Conservation (phyloP, 2,113 vertebrate species). For the Maccullochella peelii region DNA sequence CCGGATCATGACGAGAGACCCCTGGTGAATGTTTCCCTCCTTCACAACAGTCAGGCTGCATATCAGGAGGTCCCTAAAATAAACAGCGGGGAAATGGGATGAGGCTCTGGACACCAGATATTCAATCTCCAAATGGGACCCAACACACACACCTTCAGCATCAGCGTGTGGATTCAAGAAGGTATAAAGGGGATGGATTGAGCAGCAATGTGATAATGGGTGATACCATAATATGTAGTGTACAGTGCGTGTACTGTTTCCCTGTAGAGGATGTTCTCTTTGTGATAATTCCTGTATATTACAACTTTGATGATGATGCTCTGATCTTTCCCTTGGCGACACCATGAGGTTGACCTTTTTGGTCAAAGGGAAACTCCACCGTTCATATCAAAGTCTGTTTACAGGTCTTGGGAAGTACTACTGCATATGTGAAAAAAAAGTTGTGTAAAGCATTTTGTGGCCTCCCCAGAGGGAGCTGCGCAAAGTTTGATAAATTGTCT, state of each 20-base stretch:
- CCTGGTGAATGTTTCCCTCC: slow-evolving; percentile 45
- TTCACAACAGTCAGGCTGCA: slow-evolving; percentile 33
- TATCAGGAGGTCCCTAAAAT: slow-evolving; percentile 63
- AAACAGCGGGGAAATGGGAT: slow-evolving; percentile 47
- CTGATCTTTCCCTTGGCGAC: not conserved
- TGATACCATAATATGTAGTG: not conserved
- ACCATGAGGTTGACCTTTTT: not conserved
- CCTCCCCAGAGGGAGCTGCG: not conserved
- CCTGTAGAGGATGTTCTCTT: not conserved
- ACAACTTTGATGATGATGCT: not conserved
- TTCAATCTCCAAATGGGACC: slow-evolving; percentile 21
- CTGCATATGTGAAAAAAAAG: not conserved
- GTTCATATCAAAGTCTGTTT: not conserved
- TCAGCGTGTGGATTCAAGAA: not conserved
- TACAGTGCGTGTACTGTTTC: not conserved
- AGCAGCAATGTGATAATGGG: slow-evolving; percentile 8
- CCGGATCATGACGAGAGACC: slow-evolving; percentile 18
- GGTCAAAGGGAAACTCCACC: not conserved
- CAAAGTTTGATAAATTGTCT: not conserved
- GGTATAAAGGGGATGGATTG: not conserved
- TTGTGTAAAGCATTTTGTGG: not conserved
- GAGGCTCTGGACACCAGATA: slow-evolving; percentile 45
- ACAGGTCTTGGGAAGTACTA: not conserved
- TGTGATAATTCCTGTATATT: not conserved
- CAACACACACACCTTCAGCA: not conserved